A percentile compares a stretch with the other conserved stretches of the same genome.
Evolutionary conservation across 2,113 vertebrate genomes (phyloP).

Genomic region (Rattus rattus): DNA sequence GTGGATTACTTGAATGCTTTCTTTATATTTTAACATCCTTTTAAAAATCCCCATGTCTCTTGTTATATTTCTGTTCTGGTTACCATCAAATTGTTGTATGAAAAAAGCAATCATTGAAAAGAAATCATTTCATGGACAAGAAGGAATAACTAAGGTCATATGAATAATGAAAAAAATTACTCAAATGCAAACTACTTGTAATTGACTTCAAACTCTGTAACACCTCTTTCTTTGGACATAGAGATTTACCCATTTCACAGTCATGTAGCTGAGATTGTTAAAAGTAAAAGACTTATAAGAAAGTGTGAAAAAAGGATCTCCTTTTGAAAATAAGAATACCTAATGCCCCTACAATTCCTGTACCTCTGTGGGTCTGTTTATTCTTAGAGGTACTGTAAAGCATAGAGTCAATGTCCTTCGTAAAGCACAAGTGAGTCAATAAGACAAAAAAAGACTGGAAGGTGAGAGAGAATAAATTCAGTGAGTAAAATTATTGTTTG

Average conservation of each 20-base stretch:
- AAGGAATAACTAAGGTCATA: conserved; percentile 28
- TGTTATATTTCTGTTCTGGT: not conserved
- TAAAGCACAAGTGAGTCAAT: conserved; percentile 66
- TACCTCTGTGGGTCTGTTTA: not conserved
- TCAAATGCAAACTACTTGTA: conserved; percentile 73
- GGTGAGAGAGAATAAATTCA: conserved; percentile 66
- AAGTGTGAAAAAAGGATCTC: conserved; percentile 69
- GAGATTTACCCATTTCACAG: conserved; percentile 85
- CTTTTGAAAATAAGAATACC: conserved; percentile 54
- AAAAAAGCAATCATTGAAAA: not conserved
- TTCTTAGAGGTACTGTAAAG: conserved; percentile 21
- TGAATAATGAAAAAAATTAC: conserved; percentile 50
- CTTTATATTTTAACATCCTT: not conserved
- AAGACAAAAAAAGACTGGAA: conserved; percentile 76
- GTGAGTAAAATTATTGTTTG: conserved; percentile 71
- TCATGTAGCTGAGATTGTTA: conserved; percentile 86
- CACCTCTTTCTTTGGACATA: conserved; percentile 81
- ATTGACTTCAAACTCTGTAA: conserved; percentile 67
- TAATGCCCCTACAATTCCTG: not conserved
- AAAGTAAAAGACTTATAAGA: conserved; percentile 87
- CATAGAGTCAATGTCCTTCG: conserved; percentile 30
- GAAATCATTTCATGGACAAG: not conserved
- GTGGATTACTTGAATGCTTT: not conserved
- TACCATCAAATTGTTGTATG: not conserved
- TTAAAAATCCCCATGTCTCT: not conserved